Percentiles rank a stretch among this genome's conserved stretches.
Evolutionary conservation across 2,888 invertebrate species (phyloP).

Genomic region (Cyrtodaria siliqua): DNA sequence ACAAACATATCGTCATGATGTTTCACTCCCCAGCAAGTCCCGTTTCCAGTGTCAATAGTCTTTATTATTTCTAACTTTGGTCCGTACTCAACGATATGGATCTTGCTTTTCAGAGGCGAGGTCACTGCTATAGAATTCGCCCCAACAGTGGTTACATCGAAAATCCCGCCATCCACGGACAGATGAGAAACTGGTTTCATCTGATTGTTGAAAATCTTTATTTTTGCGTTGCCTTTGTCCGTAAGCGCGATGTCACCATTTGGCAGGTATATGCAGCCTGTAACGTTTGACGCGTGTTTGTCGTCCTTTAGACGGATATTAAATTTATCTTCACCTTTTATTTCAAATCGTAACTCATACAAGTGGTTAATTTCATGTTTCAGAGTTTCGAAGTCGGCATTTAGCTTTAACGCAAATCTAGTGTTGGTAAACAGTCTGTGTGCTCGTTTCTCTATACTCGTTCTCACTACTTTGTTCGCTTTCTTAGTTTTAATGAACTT

Average conservation of each 20-base stretch:
- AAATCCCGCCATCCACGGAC: conserved; percentile 29
- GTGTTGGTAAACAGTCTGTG: conserved; percentile 44
- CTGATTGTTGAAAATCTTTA: conserved; percentile 42
- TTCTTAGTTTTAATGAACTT: conserved; percentile 47
- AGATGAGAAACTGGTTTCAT: conserved; percentile 28
- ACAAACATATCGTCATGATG: conserved; percentile 39
- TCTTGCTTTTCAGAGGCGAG: conserved; percentile 30
- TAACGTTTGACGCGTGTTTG: conserved; percentile 34
- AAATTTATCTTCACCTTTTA: conserved; percentile 49
- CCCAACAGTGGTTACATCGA: conserved; percentile 28
- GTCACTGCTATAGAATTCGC: conserved; percentile 33
- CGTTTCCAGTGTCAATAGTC: conserved; percentile 27
- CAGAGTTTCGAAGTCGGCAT: conserved; percentile 28
- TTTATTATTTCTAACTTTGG: conserved; percentile 31
- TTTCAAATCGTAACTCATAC: conserved; percentile 49
- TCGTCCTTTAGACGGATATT: conserved; percentile 52
- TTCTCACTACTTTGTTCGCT: conserved; percentile 19
- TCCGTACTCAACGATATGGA: conserved; percentile 34
- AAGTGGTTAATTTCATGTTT: conserved; percentile 36
- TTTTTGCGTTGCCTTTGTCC: conserved; percentile 45
- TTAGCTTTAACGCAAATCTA: conserved; percentile 41
- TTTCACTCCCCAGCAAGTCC: conserved; percentile 47
- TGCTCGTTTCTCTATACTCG: conserved; percentile 19
- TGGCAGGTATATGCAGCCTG: conserved; percentile 40
- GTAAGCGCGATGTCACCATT: conserved; percentile 40